Evolutionary conservation across 2,888 invertebrate species (phyloP), one percentile per base, ranked within the genome.

Genomic region (Mamestra brassicae): DNA sequence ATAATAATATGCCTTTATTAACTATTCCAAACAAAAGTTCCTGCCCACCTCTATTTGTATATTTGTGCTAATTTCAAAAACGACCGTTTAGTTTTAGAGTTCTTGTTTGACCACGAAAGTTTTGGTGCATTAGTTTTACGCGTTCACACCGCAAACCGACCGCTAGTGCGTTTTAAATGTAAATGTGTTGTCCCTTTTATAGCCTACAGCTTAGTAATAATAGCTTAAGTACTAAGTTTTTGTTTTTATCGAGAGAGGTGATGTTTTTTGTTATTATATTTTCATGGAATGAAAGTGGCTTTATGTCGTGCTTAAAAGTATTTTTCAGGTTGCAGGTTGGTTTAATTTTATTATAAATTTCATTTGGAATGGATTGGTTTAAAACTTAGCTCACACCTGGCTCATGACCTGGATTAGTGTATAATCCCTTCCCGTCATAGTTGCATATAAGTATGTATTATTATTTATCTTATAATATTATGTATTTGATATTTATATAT

Each of bases 51-150:
- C 55, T 34, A 52, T 70, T 57, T 60, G 57, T 74, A 55, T 74
- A 73, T 71, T 67, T 57, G 80, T 79, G 74, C 83, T 85, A 86
- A 87, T 87, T 88, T 79, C 83, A 76, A 76, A 85, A 88, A 87
- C 85, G 81, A 88, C 83, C 85, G 78, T 83, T 76, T 87, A 75
- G 65, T 78, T 83, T 75, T 57, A 72, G 68, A 81, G 82, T 86
- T 85, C 80, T 84, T 88, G 89, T 88, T 88, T 86, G 85, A 83
- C 84, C 84, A 78, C 79, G 47, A 60, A 75, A 71, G 64, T 80
- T 74, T 42, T 65, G 52, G 42, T 75, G 75, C 67, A 81, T 70
- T 72, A 72, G 69, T 74, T 63, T 66, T 13, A 70, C 36, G 61
- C 50, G 76, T 55, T 38, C 45, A 34, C n/a, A 15, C 82, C 57